These are phyloP conservation scores for Anguilla rostrata DNA, from an alignment of 2,113 vertebrate genomes.

Conservation along the genomic window DNA sequence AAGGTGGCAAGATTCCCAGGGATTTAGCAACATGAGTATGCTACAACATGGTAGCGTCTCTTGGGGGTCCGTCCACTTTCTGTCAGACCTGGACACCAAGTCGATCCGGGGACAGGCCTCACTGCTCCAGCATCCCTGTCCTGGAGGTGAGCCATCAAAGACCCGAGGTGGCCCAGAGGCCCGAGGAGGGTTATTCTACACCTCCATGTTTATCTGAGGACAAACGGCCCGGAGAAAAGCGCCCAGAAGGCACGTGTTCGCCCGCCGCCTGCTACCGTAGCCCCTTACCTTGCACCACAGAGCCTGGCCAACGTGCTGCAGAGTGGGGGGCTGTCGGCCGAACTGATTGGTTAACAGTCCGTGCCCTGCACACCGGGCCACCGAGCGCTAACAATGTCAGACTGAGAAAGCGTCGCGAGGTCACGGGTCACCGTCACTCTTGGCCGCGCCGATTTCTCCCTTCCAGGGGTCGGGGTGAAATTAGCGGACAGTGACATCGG, in stretches of 20 bases:
- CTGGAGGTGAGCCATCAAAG: conserved; percentile 5
- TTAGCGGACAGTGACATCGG: not conserved
- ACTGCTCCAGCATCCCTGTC: not conserved
- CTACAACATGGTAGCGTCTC: not conserved
- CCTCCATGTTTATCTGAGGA: conserved; percentile 36
- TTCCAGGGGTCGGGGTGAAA: not conserved
- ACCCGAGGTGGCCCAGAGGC: conserved; percentile 25
- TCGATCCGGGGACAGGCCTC: not conserved
- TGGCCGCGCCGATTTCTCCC: not conserved
- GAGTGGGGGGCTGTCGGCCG: not conserved
- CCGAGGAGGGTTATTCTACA: conserved; percentile 32
- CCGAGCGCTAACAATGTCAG: not conserved
- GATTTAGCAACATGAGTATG: not conserved
- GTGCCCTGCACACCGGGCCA: conserved; percentile 11
- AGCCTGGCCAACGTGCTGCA: not conserved
- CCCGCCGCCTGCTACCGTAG: not conserved
- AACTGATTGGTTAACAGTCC: not conserved
- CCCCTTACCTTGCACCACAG: not conserved
- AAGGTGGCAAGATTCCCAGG: not conserved
- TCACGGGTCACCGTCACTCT: not conserved
- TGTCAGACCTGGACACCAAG: not conserved
- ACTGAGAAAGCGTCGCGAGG: not conserved
- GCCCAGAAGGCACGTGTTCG: not conserved
- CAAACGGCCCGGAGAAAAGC: conserved; percentile 43
- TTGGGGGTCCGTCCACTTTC: not conserved